Evolutionary conservation across 2,888 invertebrate genomes (phyloP).

Genomic region (Diploptera punctata): DNA sequence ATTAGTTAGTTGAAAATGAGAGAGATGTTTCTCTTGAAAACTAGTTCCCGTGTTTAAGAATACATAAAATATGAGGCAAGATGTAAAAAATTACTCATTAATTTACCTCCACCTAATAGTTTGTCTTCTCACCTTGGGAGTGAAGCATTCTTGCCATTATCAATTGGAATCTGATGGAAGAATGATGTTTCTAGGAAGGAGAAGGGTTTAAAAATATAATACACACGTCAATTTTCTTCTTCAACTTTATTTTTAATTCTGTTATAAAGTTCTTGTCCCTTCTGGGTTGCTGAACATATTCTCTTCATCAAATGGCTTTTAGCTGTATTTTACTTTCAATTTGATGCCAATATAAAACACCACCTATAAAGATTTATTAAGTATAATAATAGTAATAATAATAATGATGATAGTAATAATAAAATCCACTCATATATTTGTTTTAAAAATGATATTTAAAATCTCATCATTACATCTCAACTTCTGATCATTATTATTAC

Average conservation of each 20-base stretch:
- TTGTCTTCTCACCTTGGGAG: too few species aligned
- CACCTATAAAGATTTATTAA: conserved; percentile 7
- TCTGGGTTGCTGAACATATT: conserved; percentile 39
- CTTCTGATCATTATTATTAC: not conserved
- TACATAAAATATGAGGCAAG: too few species aligned
- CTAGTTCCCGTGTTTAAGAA: too few species aligned
- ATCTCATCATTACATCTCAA: not conserved
- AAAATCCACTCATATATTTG: conserved; percentile 7
- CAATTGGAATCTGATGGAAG: too few species aligned
- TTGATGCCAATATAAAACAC: conserved; percentile 21
- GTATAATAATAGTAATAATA: conserved; percentile 20
- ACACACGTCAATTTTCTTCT: conserved; percentile 25
- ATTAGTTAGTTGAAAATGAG: too few species aligned
- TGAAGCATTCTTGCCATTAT: too few species aligned
- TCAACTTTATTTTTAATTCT: conserved; percentile 42
- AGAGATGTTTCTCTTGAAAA: too few species aligned
- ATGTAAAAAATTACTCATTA: too few species aligned
- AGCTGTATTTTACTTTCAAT: conserved; percentile 33
- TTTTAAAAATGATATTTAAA: conserved; percentile 25
- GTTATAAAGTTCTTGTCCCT: conserved; percentile 40
- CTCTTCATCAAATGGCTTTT: conserved; percentile 26
- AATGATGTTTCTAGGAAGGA: too few species aligned
- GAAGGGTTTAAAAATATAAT: too few species aligned
- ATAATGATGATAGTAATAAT: not conserved
- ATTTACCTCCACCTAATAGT: too few species aligned